Base-by-base conservation (phyloP, 2,797 vertebrate genomes). In the Merluccius polli region DNA sequence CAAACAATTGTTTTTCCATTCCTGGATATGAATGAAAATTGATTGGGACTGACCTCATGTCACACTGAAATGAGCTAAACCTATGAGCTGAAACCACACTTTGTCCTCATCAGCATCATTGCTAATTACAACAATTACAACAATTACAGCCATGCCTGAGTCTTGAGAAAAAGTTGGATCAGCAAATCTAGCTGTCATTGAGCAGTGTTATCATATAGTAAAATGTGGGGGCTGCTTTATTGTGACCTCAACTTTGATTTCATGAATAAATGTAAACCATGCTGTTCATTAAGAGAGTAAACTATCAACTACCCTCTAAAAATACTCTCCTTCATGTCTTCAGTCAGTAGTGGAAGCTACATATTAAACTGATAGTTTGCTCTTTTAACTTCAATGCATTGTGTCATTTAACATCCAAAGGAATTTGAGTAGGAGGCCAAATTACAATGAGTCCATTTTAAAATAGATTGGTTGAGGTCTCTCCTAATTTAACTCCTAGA, bases 341-440 rank as follows among this genome's bases (percentile, higher is more conserved):
- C 52, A 63, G 21, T 11, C 48, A 8, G 52, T 7, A 16, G n/a
- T 1, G 24, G n/a, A 12, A 27, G 59, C 59, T 24, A 27, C 59
- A 63, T 12, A 76, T 82, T 59, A 36, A 79, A 77, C 78, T 78
- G 81, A 18, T 77, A 83, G 83, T 77, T 85, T 83, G 75, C 74
- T 78, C 82, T 85, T 75, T 85, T 65, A 78, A 44, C 78, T 83
- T 69, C 36, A 9, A 27, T 16, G n/a, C 71, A 83, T 75, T 82
- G 68, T 77, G 78, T 83, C 77, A 73, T 71, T 84, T 81, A 79
- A 48, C 74, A 63, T 77, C 78, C 76, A 77, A 81, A 83, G 80
- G 78, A 27, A 82, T 79, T 79, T 78, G 73, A 75, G 0, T 4
- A 69, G 33, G 21, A 15, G 67, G 68, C 73, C 79, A 82, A 84